phyloP scores from a whole-genome alignment of 2,797 vertebrate genomes.

The Luscinia megarhynchos region DNA sequence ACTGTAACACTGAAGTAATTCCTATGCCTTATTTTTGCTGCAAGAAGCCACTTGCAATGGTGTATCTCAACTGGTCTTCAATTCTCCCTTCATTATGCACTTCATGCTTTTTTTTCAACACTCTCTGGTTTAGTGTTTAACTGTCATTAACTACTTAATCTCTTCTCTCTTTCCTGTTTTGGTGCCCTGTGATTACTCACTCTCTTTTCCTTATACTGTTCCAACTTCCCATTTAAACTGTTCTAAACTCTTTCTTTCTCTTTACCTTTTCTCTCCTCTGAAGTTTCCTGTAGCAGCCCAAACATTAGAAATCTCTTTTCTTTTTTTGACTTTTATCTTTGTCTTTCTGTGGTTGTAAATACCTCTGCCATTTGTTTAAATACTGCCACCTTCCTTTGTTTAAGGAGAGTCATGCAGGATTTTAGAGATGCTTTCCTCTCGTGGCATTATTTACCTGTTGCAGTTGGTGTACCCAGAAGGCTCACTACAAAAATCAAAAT shows the following conservation, averaged over 20 bases:
- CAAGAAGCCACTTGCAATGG: not conserved
- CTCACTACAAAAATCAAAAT: not conserved
- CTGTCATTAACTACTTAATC: not conserved
- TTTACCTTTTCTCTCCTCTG: not conserved
- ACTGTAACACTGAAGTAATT: not conserved
- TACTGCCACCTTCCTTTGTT: not conserved
- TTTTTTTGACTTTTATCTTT: not conserved
- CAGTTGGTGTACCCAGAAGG: not conserved
- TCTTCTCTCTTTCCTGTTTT: not conserved
- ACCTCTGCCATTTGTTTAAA: not conserved
- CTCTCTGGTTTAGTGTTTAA: not conserved
- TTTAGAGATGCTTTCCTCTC: not conserved
- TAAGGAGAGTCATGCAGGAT: not conserved
- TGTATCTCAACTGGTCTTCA: not conserved
- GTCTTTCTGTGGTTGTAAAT: not conserved
- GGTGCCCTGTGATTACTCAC: not conserved
- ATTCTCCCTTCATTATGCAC: not conserved
- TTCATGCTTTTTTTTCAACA: not conserved
- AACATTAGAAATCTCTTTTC: not conserved
- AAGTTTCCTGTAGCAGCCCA: not conserved
- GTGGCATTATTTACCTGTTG: not conserved
- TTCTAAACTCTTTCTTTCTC: not conserved
- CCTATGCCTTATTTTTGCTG: not conserved
- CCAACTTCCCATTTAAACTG: not conserved
- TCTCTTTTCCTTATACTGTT: not conserved